These are phyloP conservation scores for Tyria jacobaeae DNA, from an alignment of 2,888 invertebrate genomes.

Conservation along the genomic window DNA sequence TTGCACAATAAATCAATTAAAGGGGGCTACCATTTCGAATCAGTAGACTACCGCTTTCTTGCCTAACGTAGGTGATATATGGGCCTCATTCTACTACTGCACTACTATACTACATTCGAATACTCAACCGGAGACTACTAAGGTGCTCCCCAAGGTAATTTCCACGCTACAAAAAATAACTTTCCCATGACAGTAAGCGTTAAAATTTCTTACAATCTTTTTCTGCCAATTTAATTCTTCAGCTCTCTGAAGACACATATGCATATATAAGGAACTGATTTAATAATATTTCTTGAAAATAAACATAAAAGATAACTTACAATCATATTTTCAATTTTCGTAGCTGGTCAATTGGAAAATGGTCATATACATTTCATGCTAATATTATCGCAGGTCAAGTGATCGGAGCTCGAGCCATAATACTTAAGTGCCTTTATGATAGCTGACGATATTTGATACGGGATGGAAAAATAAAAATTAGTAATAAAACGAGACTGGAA, in stretches of 20 bases:
- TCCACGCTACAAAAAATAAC: not conserved
- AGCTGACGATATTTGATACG: conserved; percentile 49
- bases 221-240: not conserved
- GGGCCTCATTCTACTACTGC: not conserved
- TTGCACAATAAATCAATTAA: no score
- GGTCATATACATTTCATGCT: conserved; percentile 51
- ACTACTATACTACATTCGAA: no score
- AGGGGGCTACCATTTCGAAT: no score
- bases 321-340: conserved; percentile 44
- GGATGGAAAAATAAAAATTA: conserved; percentile 48
- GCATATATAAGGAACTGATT: not conserved
- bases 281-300: conserved; percentile 16
- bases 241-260: not conserved
- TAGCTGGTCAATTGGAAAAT: conserved; percentile 47
- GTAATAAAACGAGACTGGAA: conserved; percentile 47
- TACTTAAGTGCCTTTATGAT: conserved; percentile 49
- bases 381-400: conserved; percentile 47
- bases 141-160: not conserved
- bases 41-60: no score
- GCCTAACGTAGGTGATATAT: not conserved
- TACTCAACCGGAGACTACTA: not conserved
- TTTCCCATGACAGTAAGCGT: not conserved
- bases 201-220: not conserved
- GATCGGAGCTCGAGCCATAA: conserved; percentile 48
- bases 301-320: conserved; percentile 27